phyloP scores from a whole-genome alignment of 2,888 invertebrate genomes.

The Sphaerophoria taeniata region DNA sequence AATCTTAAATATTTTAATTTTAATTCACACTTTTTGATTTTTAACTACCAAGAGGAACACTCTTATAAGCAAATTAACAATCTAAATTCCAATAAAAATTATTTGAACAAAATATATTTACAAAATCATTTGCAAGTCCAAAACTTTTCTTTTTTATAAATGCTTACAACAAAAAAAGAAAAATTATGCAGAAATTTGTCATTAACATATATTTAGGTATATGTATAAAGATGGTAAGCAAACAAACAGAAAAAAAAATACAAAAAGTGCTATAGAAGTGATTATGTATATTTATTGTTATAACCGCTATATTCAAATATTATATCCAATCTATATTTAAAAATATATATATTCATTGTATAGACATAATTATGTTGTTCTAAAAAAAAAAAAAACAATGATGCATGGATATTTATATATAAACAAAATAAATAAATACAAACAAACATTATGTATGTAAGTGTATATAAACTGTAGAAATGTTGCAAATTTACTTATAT shows the following conservation, averaged over 20 bases:
- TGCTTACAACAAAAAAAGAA: constrained; percentile 26
- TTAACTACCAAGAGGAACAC: no score
- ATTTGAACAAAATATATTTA: constrained; percentile 33
- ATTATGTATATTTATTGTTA: constrained; percentile 61
- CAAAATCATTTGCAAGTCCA: constrained; percentile 43
- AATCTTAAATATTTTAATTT: no score
- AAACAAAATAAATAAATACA: constrained; percentile 17
- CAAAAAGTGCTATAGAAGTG: constrained; percentile 52
- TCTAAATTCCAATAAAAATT: constrained; percentile 27
- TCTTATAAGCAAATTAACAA: constrained; percentile 19
- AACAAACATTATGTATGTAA: constrained; percentile 20
- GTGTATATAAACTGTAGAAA: constrained; percentile 47
- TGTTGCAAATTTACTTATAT: constrained; percentile 64
- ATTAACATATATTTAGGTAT: constrained; percentile 10
- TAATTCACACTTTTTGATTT: no score
- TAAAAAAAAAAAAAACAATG: constrained; percentile 4
- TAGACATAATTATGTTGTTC: constrained; percentile 65
- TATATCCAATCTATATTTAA: constrained; percentile 54
- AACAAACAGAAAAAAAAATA: neutral
- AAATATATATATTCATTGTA: constrained; percentile 52
- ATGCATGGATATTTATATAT: constrained; percentile 41
- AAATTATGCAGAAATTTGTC: constrained; percentile 48
- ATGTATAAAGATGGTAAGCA: constrained; percentile 32
- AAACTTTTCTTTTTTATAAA: constrained; percentile 43
- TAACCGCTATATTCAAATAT: constrained; percentile 68